Base-by-base conservation (phyloP, 2,113 vertebrate genomes). In the Hipposideros armiger region DNA sequence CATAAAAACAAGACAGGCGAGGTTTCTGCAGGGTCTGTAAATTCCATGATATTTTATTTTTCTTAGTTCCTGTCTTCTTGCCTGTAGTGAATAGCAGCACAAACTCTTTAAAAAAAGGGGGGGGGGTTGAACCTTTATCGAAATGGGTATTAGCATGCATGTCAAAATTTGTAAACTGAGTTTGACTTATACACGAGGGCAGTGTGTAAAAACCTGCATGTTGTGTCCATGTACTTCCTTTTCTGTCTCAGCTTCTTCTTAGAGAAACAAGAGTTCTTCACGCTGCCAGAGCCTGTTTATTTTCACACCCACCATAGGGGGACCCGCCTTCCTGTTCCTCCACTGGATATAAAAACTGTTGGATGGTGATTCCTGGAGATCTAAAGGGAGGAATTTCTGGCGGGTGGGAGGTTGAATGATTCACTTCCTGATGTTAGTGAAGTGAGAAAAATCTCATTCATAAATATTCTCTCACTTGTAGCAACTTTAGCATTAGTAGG, bases 361-460 rank as follows among this genome's bases (percentile, higher is more conserved):
- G 62, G 45, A 66, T 73, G 76, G 85, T 74, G 92, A 94, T 74
- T 90, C 73, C 90, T 94, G 42, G 13, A 88, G 72, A 94, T 95
- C 54, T 93, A 83, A 91, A 67, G 67, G 70, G 67, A 96, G 85
- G 81, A 90, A 95, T 94, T 94, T 83, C 62, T 97, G 88, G 56
- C 11, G 9, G 20, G 42, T 86, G 50, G 85, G 86, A 73, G 3
- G 32, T 67, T 78, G 62, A 95, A 45, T 96, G 96, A 96, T 94
- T 97, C 92, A 93, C 52, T 96, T 97, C 73, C 92, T 80, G 77
- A 69, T 64, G n/a, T 94, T 74, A 69, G 70, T 28, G 20, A 42
- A 88, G 62, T 86, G 87, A 90, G 94, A 91, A 86, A 93, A 94
- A 78, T 95, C 67, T 95, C 96, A 95, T 98, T 97, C 97, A 97